Base-by-base conservation (phyloP, 2,113 vertebrate species). In the Protobothrops flavoviridis region DNA sequence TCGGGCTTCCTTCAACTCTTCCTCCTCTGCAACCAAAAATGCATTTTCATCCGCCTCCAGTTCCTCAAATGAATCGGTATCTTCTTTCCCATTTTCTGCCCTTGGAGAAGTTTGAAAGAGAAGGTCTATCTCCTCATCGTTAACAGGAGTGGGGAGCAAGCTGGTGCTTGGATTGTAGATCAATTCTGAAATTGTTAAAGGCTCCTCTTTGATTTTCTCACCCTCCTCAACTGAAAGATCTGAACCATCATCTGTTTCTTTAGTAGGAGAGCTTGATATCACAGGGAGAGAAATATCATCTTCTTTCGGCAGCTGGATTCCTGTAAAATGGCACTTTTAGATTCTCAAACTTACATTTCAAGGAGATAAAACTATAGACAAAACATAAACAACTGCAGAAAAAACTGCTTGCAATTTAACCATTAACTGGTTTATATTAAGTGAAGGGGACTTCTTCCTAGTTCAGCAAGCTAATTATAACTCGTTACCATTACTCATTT, bases 121-220 rank as follows among this genome's bases (percentile, higher is more conserved):
- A 96, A 98, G 96, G 94, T 99, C 98, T 4, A 99, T 98, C 91
- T 98, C 98, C 90, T 98, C 96, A 59, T 99, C 98, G 13, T 99
- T 99, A 95, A 99, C 97, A 0, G 99, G 99, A 4, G 99, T 99
- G 90, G 99, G 99, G 64, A 99, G 97, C 97, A 99, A 97, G 95
- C 99, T 99, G 96, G 98, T 98, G 93, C 99, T 99, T n/a, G 99
- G 99, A 97, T 96, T 99, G 97, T 99, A 99, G 0, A 97, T 96
- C 53, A 98, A 97, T 97, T 99, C 99, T 48, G 99, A 99, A 93
- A 99, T 99, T 59, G 98, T 99, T 94, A 99, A 97, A 15, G 98
- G 97, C 2, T 98, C 98, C 5, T 98, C 97, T 94, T 96, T 97
- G 1, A 98, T 96, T 89, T 97, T 97, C 56, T 98, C 98, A 90